phyloP scores from a whole-genome alignment of 2,888 invertebrate species.

The Lasioglossum morio region DNA sequence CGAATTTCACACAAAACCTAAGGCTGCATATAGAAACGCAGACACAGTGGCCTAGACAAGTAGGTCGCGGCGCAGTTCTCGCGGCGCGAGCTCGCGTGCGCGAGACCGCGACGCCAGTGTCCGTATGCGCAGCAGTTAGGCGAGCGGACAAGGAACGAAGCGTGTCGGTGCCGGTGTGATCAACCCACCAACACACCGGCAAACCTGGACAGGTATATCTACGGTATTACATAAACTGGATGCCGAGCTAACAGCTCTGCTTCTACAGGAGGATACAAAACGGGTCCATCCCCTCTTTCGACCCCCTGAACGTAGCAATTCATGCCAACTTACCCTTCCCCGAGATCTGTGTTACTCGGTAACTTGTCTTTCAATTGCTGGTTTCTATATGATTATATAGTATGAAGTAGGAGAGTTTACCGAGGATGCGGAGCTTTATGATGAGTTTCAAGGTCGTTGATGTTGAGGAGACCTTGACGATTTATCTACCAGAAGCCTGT shows the following conservation, averaged over 20 bases:
- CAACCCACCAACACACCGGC: slow-evolving; percentile 37
- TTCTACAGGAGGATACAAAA: slow-evolving; percentile 36
- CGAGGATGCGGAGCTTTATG: not conserved
- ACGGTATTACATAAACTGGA: slow-evolving; percentile 78
- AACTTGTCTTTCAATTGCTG: not conserved
- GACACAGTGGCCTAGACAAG: slow-evolving; percentile 83
- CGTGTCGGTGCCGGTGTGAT: slow-evolving; percentile 43
- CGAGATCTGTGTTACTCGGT: not conserved
- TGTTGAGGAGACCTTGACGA: not conserved
- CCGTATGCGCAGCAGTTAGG: slow-evolving; percentile 27
- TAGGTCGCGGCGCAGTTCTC: slow-evolving; percentile 83
- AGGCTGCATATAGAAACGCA: slow-evolving; percentile 76
- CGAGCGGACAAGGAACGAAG: slow-evolving; percentile 46
- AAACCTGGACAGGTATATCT: slow-evolving; percentile 57
- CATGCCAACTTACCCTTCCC: not conserved
- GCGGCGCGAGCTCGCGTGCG: slow-evolving; percentile 72
- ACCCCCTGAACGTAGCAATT: not conserved
- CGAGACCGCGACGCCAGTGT: slow-evolving; percentile 53
- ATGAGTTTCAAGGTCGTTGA: not conserved
- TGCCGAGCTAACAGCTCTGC: slow-evolving; percentile 64
- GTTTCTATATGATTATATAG: not conserved
- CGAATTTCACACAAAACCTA: slow-evolving; percentile 73
- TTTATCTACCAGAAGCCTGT: not conserved
- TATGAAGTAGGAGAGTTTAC: not conserved
- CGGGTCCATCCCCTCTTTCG: not conserved